Base-by-base conservation (phyloP, 2,888 invertebrate genomes). In the Torymus aiolomorphi region DNA sequence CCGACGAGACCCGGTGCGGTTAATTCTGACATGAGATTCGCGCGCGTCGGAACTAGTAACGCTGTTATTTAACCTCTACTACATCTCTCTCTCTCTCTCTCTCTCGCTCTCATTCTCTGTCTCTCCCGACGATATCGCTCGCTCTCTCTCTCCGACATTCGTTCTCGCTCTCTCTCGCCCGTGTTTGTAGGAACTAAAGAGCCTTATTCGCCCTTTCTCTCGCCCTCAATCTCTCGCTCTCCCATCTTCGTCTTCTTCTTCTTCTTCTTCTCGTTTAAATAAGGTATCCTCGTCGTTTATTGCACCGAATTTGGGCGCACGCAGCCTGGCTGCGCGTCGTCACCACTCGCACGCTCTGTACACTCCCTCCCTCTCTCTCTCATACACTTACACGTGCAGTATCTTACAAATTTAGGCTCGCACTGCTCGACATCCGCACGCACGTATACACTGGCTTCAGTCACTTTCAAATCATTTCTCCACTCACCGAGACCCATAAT, bases 291-390 rank as follows among this genome's bases (percentile, higher is more conserved):
- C 42, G 42, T 42, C 42, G 42, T 63, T 86, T 86, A 86, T 87
- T 87, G 87, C 87, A 87, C 87, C 87, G 85, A 86, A 87, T 85
- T 82, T 76, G 82, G 67, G 62, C 62, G 42, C 12, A 18, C 70
- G 74, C 52, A 70, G 74, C 75, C 74, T 59, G 16, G 65, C 70
- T 78, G 16, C 67, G 56, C 8, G 8, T 8, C 42, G 42, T 42
- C 42, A 1, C 42, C 42, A 42, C 42, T 42, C 42, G 5, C 8
- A 42, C 42, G 8, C 8, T 42, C 42, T 42, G 42, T 42, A 42
- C 42, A 42, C 42, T 42, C 42, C 42, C 42, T 42, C 42, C 42
- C 42, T 42, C 42, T 59, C 16, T 59, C 24, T 56, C 42, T 20
- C 42, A 63, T 63, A 76, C 63, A 76, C 42, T 42, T 42, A 42